These are phyloP conservation scores for Odontomachus brunneus DNA, from an alignment of 1,140 invertebrate genomes.

Conservation along the genomic window DNA sequence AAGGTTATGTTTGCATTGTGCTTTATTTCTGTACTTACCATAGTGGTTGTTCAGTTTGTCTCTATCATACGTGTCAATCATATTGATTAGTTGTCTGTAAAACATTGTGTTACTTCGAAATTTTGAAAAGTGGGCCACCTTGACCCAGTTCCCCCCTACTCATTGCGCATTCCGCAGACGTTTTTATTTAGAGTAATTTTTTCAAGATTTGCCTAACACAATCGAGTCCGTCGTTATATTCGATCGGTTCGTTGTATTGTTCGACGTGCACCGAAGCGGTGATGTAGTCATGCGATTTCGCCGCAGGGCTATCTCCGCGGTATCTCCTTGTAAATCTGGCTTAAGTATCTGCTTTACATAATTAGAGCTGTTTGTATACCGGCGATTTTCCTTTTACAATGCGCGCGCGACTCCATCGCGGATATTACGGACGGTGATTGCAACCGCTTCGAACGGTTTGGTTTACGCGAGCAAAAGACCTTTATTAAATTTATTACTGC, in stretches of 20 bases:
- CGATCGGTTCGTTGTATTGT: slow-evolving; percentile 30
- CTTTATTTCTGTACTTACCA: too few species aligned
- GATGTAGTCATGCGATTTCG: slow-evolving; percentile 60
- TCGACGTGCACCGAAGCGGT: slow-evolving; percentile 55
- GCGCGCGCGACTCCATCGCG: slow-evolving; percentile 30
- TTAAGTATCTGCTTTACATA: slow-evolving; percentile 73
- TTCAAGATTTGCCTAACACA: background rate
- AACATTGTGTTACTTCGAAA: too few species aligned
- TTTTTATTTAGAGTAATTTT: too few species aligned
- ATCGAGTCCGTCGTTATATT: background rate
- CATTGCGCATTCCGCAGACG: too few species aligned
- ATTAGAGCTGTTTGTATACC: slow-evolving; percentile 72
- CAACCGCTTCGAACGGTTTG: slow-evolving; percentile 33
- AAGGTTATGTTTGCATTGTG: too few species aligned
- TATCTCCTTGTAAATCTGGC: slow-evolving; percentile 72
- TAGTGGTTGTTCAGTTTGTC: too few species aligned
- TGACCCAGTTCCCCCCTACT: too few species aligned
- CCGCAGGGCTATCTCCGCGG: slow-evolving; percentile 48
- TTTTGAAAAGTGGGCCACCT: too few species aligned
- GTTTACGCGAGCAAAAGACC: slow-evolving; percentile 43
- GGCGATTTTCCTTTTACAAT: slow-evolving; percentile 64
- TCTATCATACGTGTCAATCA: too few species aligned
- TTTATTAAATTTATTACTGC: slow-evolving; percentile 51
- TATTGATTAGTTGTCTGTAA: too few species aligned
- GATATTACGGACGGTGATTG: slow-evolving; percentile 47